Evolutionary conservation across 2,113 vertebrate genomes (phyloP).

Genomic region (Hoplias malabaricus): DNA sequence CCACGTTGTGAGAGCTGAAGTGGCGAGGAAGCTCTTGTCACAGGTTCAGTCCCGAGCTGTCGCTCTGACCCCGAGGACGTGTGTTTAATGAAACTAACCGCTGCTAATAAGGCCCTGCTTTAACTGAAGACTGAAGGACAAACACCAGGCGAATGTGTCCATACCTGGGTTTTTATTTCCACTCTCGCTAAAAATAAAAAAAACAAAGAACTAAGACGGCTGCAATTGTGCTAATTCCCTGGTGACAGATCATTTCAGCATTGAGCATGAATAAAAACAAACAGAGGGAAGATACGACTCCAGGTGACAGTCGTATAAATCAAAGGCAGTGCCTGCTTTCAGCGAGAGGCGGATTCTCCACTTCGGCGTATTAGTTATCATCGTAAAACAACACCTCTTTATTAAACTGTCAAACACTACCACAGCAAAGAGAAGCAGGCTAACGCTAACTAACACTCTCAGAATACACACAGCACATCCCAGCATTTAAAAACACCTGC

Average conservation of each 20-base stretch:
- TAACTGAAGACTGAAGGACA: slow-evolving; percentile 43
- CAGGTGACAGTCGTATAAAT: slow-evolving; percentile 48
- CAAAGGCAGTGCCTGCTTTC: slow-evolving; percentile 23
- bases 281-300: slow-evolving; percentile 10
- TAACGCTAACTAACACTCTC: no score
- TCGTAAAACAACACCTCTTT: slow-evolving; percentile 17
- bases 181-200: slow-evolving; percentile 15
- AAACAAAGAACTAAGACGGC: slow-evolving; percentile 38
- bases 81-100: slow-evolving; percentile 58
- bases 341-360: slow-evolving; percentile 3
- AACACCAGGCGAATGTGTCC: neutral
- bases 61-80: slow-evolving; percentile 60
- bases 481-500: no score
- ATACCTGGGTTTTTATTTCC: slow-evolving; percentile 14
- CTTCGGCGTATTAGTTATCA: neutral
- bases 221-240: slow-evolving; percentile 38
- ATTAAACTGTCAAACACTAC: slow-evolving; percentile 17
- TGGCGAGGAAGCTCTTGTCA: slow-evolving; percentile 50
- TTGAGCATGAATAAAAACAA: neutral
- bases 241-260: slow-evolving; percentile 1
- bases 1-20: slow-evolving; percentile 53
- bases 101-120: slow-evolving; percentile 55
- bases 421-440: no score
- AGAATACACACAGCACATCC: no score
- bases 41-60: slow-evolving; percentile 60